Conservation (phyloP, 2,797 vertebrate species). For the Sebastes diaconus region DNA sequence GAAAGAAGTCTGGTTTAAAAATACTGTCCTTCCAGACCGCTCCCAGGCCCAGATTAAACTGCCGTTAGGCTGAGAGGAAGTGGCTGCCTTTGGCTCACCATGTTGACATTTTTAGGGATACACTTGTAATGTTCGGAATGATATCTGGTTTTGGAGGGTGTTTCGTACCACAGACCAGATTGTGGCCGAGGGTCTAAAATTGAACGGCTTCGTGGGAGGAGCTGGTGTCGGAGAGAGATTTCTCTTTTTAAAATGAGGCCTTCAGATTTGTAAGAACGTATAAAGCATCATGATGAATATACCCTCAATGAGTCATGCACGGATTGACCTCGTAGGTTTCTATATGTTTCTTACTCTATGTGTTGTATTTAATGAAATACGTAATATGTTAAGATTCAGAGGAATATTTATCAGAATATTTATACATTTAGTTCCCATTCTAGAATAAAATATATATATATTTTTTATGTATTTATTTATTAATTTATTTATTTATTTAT, state of each 20-base stretch:
- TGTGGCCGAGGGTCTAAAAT: slow-evolving; percentile 75
- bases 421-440: no score
- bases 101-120: slow-evolving; percentile 64
- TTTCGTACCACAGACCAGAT: slow-evolving; percentile 66
- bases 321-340: background rate
- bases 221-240: slow-evolving; percentile 29
- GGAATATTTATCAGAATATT: no score
- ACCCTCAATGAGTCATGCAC: background rate
- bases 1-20: slow-evolving; percentile 21
- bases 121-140: slow-evolving; percentile 81
- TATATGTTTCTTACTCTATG: background rate
- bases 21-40: slow-evolving; percentile 41
- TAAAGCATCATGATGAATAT: background rate
- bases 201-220: slow-evolving; percentile 53
- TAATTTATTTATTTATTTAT: no score
- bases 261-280: background rate
- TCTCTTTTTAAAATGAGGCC: slow-evolving; percentile 12
- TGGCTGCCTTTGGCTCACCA: slow-evolving; percentile 73
- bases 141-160: slow-evolving; percentile 72
- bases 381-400: background rate
- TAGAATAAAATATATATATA: no score
- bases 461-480: no score
- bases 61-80: slow-evolving; percentile 59
- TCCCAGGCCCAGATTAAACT: slow-evolving; percentile 51
- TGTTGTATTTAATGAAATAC: background rate